A percentile compares a stretch with the other conserved stretches of the same genome.
Evolutionary conservation across 2,113 vertebrate species (phyloP).

Genomic region (Thamnophis sirtalis): DNA sequence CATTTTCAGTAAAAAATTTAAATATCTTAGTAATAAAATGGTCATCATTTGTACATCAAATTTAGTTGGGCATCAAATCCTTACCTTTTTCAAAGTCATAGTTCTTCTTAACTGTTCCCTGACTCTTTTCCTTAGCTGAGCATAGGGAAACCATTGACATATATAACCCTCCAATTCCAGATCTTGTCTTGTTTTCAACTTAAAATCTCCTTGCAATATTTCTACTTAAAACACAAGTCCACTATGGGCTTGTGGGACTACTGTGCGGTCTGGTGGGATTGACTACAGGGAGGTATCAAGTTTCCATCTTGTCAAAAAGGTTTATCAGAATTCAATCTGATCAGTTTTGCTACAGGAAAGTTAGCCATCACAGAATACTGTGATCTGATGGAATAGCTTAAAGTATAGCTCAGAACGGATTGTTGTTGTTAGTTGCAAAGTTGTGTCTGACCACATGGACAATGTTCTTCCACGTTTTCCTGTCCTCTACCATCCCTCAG

Average conservation of each 20-base stretch:
- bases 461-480: too few species aligned
- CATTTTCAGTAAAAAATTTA: not conserved
- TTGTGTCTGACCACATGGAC: too few species aligned
- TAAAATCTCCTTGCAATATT: not conserved
- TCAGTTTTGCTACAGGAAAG: not conserved
- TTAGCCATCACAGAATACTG: not conserved
- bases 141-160: not conserved
- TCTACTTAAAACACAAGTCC: conserved; percentile 4
- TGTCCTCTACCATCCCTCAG: too few species aligned
- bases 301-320: not conserved
- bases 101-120: not conserved
- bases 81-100: not conserved
- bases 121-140: not conserved
- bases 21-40: not conserved
- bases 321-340: not conserved
- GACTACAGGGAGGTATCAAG: not conserved
- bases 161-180: not conserved
- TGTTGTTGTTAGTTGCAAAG: too few species aligned
- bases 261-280: not conserved
- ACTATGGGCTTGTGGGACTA: not conserved
- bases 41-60: not conserved
- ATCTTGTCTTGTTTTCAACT: not conserved
- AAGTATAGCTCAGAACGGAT: not conserved
- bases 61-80: not conserved
- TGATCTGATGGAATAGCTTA: not conserved